phyloP scores from a whole-genome alignment of 2,888 invertebrate species.

The Eurois occulta region DNA sequence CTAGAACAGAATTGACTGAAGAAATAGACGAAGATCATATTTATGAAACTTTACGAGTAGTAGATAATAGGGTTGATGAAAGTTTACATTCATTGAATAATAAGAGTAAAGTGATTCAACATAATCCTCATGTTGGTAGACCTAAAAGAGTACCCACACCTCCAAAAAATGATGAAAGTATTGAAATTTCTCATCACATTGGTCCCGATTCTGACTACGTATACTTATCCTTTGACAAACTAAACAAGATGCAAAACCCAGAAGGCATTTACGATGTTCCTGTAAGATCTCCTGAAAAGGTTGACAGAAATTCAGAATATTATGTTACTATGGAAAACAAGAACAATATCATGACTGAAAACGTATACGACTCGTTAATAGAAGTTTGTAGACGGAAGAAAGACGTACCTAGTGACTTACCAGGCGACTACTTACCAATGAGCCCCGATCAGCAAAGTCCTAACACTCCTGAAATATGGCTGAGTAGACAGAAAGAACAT shows the following conservation, averaged over 20 bases:
- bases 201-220: conserved; percentile 88
- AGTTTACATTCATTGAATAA: conserved; percentile 75
- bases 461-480: conserved; percentile 93
- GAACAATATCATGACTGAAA: conserved; percentile 74
- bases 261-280: conserved; percentile 87
- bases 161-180: conserved; percentile 69
- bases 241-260: conserved; percentile 76
- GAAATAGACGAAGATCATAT: conserved; percentile 89
- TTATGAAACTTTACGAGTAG: conserved; percentile 90
- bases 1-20: conserved; percentile 71
- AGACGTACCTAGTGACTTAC: conserved; percentile 75
- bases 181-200: conserved; percentile 77
- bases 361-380: conserved; percentile 84
- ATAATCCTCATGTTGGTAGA: conserved; percentile 73
- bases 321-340: conserved; percentile 84
- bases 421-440: conserved; percentile 86
- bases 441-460: conserved; percentile 88
- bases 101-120: conserved; percentile 83
- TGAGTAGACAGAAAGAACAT: conserved; percentile 93
- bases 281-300: conserved; percentile 82
- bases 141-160: conserved; percentile 84
- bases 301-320: conserved; percentile 75
- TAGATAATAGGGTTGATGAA: conserved; percentile 81
- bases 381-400: conserved; percentile 85
- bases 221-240: conserved; percentile 86